Conservation (phyloP, 92 coral and sea anemone species). For the Epizoanthus ramosus region DNA sequence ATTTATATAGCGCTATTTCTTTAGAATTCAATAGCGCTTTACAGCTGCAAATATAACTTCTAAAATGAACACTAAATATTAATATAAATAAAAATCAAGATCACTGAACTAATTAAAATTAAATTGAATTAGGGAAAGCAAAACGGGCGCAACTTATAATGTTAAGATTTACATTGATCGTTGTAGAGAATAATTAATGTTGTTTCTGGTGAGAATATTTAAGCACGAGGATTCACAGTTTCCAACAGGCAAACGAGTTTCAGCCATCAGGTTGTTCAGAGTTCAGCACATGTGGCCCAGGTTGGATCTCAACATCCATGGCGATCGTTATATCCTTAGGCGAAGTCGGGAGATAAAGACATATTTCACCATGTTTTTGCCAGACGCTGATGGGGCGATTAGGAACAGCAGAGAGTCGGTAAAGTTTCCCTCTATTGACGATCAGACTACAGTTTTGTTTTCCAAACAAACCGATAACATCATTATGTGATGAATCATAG, state of each 20-base stretch:
- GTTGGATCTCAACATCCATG: neutral
- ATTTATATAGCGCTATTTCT: too few species aligned
- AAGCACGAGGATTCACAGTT: conserved; percentile 4
- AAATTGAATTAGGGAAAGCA: too few species aligned
- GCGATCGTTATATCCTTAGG: too few species aligned
- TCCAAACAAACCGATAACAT: neutral
- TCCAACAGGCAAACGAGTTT: conserved; percentile 9
- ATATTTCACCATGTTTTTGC: neutral
- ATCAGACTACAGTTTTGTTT: neutral
- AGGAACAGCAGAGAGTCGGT: neutral
- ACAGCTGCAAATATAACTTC: too few species aligned
- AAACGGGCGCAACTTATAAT: too few species aligned
- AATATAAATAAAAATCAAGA: too few species aligned
- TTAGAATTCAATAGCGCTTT: too few species aligned
- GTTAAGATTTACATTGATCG: too few species aligned
- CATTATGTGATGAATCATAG: neutral
- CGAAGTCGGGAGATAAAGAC: too few species aligned
- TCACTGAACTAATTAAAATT: too few species aligned
- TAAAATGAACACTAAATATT: too few species aligned
- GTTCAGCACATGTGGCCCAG: conserved; percentile 12
- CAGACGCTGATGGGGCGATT: neutral
- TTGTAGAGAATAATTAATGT: conserved; percentile 2
- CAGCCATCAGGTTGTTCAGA: conserved; percentile 4
- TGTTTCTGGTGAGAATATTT: neutral
- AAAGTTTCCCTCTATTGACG: too few species aligned